Conservation (phyloP, 1,140 invertebrate genomes). For the Acromyrmex heyeri region DNA sequence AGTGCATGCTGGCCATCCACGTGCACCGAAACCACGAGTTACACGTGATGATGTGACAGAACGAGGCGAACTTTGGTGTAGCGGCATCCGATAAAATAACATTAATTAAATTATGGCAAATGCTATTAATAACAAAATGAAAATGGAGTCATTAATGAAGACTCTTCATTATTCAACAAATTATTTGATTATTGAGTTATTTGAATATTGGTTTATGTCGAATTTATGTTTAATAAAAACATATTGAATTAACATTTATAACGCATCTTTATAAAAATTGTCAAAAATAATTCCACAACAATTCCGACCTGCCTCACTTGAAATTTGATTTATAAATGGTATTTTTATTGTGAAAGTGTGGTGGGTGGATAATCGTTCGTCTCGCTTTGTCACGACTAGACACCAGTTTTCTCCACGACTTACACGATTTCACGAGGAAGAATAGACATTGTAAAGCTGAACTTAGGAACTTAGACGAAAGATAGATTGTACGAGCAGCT, state of each 20-base stretch:
- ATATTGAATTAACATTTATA: background rate
- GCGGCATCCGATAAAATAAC: background rate
- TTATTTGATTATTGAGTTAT: too few relatives aligned
- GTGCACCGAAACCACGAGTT: slow-evolving; percentile 63
- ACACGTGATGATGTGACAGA: slow-evolving; percentile 36
- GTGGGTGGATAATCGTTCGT: background rate
- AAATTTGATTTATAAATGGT: background rate
- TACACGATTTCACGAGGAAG: slow-evolving; percentile 34
- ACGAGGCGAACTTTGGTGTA: slow-evolving; percentile 22
- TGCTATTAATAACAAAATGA: background rate
- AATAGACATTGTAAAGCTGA: slow-evolving; percentile 40
- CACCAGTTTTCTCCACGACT: slow-evolving; percentile 43
- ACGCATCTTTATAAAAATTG: background rate
- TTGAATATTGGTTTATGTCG: background rate
- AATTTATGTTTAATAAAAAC: background rate
- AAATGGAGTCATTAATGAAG: background rate
- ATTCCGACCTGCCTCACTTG: background rate
- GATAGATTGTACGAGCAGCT: slow-evolving; percentile 36
- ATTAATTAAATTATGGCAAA: background rate
- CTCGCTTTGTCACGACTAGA: slow-evolving; percentile 39
- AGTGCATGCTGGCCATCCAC: slow-evolving; percentile 70
- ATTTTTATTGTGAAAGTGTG: background rate
- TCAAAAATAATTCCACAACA: background rate
- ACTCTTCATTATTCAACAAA: background rate
- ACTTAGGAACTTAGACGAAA: slow-evolving; percentile 50